Percentiles rank a stretch among this genome's conserved stretches.
phyloP scores from a whole-genome alignment of 2,797 vertebrate genomes.

The Hapalemur alaotrensis region DNA sequence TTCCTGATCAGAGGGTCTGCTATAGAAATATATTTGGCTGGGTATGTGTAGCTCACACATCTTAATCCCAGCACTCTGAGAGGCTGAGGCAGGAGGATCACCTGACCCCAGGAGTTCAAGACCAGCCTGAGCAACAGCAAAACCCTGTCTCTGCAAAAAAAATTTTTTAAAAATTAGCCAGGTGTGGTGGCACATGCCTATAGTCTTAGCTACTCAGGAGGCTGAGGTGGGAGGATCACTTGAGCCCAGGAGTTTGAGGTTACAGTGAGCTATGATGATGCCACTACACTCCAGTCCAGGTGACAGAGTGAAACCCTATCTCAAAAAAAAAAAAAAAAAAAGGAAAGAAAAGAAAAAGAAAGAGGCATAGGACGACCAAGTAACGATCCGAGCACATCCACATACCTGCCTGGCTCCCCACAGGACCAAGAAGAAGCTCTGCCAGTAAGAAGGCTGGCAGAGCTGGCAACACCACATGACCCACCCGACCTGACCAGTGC shows the following conservation, averaged over 20 bases:
- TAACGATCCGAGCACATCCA: background rate
- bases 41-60: background rate
- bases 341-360: background rate
- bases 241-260: background rate
- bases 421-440: background rate
- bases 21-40: background rate
- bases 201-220: background rate
- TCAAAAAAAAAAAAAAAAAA: background rate
- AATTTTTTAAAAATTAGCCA: background rate
- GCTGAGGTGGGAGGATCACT: background rate
- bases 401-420: too few relatives aligned
- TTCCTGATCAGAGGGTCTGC: background rate
- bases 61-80: background rate
- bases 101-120: background rate
- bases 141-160: background rate
- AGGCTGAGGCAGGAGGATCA: background rate
- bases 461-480: background rate
- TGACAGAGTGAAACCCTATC: background rate
- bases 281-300: background rate
- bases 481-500: background rate
- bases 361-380: background rate
- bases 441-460: rapidly evolving
- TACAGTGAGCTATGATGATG: background rate
- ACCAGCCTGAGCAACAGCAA: background rate
- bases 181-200: background rate